A percentile compares a stretch with the other conserved stretches of the same genome.
These are phyloP conservation scores for Nebria salina DNA, from an alignment of 2,888 invertebrate species.

Conservation along the genomic window DNA sequence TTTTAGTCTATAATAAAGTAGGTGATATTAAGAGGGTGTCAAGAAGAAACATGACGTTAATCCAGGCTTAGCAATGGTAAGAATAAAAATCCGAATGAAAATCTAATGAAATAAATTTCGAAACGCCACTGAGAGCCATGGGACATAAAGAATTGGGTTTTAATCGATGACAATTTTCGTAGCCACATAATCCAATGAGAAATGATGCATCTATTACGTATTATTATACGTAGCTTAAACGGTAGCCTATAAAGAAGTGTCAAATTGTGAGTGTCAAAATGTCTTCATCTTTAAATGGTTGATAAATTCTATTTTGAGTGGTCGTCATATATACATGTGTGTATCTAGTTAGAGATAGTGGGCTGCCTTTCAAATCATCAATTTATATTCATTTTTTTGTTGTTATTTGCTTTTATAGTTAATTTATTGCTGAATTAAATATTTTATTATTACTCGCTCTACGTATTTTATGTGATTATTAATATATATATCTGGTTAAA, in stretches of 20 bases:
- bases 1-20: background rate
- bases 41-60: constrained; percentile 26
- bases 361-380: background rate
- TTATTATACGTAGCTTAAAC: constrained; percentile 20
- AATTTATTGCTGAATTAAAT: background rate
- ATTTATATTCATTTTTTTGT: background rate
- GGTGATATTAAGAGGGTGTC: constrained; percentile 21
- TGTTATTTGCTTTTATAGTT: background rate
- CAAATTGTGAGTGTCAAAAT: constrained; percentile 45
- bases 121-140: constrained; percentile 29
- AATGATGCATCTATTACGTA: constrained; percentile 39
- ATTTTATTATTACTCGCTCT: background rate
- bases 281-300: constrained; percentile 43
- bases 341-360: background rate
- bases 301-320: constrained; percentile 46
- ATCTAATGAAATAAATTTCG: constrained; percentile 30
- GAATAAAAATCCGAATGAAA: constrained; percentile 18
- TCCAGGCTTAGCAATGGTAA: constrained; percentile 21
- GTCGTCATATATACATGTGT: background rate
- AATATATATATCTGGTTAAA: background rate
- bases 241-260: constrained; percentile 46
- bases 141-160: constrained; percentile 42
- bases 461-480: background rate
- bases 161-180: constrained; percentile 39
- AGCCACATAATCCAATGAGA: constrained; percentile 38